Percentiles rank a stretch among this genome's conserved stretches.
phyloP scores from a whole-genome alignment of 2,797 vertebrate genomes.

The Bucorvus abyssinicus region DNA sequence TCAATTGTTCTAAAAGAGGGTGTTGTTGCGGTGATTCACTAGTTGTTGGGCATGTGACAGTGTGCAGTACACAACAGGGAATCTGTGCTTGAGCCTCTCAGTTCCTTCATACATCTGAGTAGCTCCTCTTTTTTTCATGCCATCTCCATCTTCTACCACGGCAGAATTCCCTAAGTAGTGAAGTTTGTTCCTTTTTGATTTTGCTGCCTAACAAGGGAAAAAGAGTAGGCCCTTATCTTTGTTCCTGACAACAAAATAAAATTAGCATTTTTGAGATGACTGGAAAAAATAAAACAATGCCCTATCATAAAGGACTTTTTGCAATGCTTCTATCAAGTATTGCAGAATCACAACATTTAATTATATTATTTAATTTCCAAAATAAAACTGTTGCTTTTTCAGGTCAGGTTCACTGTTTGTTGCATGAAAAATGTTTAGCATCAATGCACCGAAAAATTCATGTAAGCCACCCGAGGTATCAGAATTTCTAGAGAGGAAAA shows the following conservation, averaged over 20 bases:
- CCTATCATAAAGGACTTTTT: neutral
- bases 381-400: neutral
- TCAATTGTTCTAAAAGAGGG: accelerated
- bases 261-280: neutral
- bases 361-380: neutral
- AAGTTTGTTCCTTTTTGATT: neutral
- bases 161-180: neutral
- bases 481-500: constrained; percentile 4
- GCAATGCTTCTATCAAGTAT: neutral
- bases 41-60: neutral
- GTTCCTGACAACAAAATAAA: neutral
- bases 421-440: neutral
- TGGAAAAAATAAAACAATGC: neutral
- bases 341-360: neutral
- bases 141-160: neutral
- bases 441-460: neutral
- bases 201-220: neutral
- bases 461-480: neutral
- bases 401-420: neutral
- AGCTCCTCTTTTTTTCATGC: neutral
- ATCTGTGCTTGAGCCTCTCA: too few relatives aligned
- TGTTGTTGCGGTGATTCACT: neutral
- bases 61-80: neutral
- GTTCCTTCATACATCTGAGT: neutral
- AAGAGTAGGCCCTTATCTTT: neutral